phyloP scores from a whole-genome alignment of 2,113 vertebrate genomes.

The Anoura caudifer region DNA sequence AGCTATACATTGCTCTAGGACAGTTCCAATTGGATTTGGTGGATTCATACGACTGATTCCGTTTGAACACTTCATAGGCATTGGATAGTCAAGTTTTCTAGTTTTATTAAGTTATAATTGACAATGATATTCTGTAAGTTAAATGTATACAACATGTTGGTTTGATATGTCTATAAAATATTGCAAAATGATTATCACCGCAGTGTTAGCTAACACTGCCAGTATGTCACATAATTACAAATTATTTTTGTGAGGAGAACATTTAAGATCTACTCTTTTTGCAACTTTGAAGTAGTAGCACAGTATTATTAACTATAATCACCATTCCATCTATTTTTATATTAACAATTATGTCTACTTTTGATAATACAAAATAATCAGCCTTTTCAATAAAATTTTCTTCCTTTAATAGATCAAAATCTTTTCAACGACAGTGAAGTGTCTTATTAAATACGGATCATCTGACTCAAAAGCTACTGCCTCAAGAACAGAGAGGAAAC shows the following conservation, averaged over 20 bases:
- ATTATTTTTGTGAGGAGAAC: background rate
- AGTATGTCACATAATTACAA: background rate
- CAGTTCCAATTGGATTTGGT: background rate
- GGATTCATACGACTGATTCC: background rate
- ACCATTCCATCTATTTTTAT: background rate
- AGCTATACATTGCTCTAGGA: background rate
- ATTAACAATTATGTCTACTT: background rate
- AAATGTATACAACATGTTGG: background rate
- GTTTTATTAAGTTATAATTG: background rate
- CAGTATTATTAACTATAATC: background rate
- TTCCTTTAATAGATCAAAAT: slow-evolving; percentile 16
- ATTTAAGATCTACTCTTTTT: background rate
- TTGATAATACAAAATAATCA: background rate
- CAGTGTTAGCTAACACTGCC: background rate
- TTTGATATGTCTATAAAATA: background rate
- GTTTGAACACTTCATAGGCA: background rate
- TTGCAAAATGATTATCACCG: background rate
- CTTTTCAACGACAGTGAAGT: background rate
- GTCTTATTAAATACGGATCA: background rate
- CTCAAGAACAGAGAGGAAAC: background rate
- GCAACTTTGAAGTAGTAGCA: background rate
- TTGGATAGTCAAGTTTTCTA: background rate
- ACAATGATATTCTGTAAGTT: background rate
- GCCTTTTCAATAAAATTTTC: slow-evolving; percentile 13
- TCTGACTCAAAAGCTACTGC: background rate